phyloP scores from a whole-genome alignment of 2,888 invertebrate species.

The Cynaeus angustus region DNA sequence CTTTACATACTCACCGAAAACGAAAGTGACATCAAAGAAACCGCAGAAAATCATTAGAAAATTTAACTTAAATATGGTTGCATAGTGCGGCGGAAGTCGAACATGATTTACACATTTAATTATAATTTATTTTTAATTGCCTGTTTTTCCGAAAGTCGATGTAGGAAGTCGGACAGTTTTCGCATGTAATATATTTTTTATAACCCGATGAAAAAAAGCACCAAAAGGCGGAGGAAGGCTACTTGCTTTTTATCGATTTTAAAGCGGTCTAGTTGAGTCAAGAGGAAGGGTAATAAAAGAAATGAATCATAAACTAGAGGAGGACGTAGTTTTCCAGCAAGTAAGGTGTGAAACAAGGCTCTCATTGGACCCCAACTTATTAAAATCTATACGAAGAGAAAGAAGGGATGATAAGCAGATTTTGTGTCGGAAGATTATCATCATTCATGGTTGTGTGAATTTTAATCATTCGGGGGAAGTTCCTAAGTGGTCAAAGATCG shows the following conservation, averaged over 20 bases:
- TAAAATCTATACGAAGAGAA: slow-evolving; percentile 2
- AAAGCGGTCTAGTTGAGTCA: neutral
- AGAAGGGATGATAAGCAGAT: slow-evolving; percentile 1
- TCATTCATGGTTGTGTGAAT: neutral
- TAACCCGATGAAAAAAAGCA: no score
- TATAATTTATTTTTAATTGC: neutral
- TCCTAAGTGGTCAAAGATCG: slow-evolving; percentile 1
- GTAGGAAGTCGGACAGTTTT: no score
- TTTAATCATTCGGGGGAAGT: neutral
- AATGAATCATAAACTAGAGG: no score
- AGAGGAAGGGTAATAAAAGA: no score
- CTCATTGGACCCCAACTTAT: neutral
- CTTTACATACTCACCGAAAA: neutral
- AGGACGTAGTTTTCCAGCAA: neutral
- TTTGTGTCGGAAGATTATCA: neutral
- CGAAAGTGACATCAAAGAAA: slow-evolving; percentile 7
- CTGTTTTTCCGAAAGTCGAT: no score
- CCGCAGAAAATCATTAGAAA: slow-evolving; percentile 1
- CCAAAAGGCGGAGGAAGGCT: neutral
- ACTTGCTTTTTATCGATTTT: neutral
- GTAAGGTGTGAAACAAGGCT: neutral
- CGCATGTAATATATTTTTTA: no score
- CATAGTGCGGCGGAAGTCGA: neutral
- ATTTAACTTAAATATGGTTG: neutral
- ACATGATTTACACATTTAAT: neutral